Evolutionary conservation across 2,888 invertebrate genomes (phyloP), one percentile per base, ranked within the genome.

Genomic region (Chrysolina americana): DNA sequence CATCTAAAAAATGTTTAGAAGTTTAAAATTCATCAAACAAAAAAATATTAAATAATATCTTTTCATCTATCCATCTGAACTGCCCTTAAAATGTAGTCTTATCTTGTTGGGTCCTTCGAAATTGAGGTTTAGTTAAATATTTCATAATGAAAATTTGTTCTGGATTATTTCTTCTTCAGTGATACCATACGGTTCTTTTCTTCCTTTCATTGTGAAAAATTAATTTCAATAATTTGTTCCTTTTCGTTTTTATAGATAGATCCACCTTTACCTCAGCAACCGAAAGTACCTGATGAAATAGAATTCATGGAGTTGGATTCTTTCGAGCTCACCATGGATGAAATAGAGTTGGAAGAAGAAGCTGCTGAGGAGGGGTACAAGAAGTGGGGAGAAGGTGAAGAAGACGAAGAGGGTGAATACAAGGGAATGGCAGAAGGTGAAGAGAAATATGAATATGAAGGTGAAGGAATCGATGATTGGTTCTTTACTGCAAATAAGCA

Each of bases 181-280:
- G n/a, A n/a, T n/a, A n/a, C n/a, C n/a, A n/a, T n/a, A n/a, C n/a
- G n/a, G n/a, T n/a, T n/a, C n/a, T n/a, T n/a, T n/a, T n/a, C n/a
- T n/a, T n/a, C n/a, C n/a, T n/a, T n/a, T n/a, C n/a, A n/a, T n/a
- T n/a, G n/a, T n/a, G n/a, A n/a, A n/a, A n/a, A n/a, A n/a, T n/a
- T n/a, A n/a, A n/a, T n/a, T n/a, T n/a, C n/a, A 44, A 2, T 6
- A 8, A 10, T 44, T 15, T 44, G 13, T 56, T 41, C 11, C 0
- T 44, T 13, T 36, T 36, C 8, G 0, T 48, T 0, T 47, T 73
- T 65, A 36, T 41, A 84, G 82, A 82, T 83, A 41, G 80, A 79
- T 64, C 53, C 90, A 87, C 72, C 89, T 87, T 76, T 89, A 88
- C 89, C 90, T 88, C 71, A 85, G 84, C 83, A 89, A 88, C 78